A percentile compares a stretch with the other conserved stretches of the same genome.
phyloP scores from a whole-genome alignment of 2,113 vertebrate species.

The Apaloderma vittatum region DNA sequence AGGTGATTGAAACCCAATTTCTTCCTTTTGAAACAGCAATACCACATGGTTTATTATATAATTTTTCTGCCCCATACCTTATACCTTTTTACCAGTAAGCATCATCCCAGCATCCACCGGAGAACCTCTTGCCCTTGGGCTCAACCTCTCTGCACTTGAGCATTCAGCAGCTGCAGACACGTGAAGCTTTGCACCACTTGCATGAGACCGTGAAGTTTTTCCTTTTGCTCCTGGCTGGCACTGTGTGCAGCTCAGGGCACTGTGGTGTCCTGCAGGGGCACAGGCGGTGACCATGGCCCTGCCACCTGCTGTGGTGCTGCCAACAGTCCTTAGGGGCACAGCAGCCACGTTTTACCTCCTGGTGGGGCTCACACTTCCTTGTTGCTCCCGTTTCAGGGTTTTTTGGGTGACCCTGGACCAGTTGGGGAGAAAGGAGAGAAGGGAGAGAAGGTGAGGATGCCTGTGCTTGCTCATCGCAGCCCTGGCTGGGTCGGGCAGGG shows the following conservation, averaged over 20 bases:
- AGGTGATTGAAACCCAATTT: fast-evolving
- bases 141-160: neutral
- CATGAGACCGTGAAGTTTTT: fast-evolving
- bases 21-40: neutral
- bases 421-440: constrained; percentile 82
- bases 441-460: constrained; percentile 83
- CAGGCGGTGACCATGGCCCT: neutral
- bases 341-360: fast-evolving
- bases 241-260: neutral
- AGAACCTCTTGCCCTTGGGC: neutral
- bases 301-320: fast-evolving
- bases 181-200: fast-evolving
- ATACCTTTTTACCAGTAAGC: neutral
- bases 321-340: fast-evolving
- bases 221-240: fast-evolving
- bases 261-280: fast-evolving
- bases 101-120: neutral
- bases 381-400: constrained; percentile 77
- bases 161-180: fast-evolving
- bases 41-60: fast-evolving
- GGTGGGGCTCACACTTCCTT: neutral
- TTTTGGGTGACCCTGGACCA: constrained; percentile 78
- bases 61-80: neutral
- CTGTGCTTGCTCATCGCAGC: neutral
- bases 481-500: neutral